These are phyloP conservation scores for Morpho helenor DNA, from an alignment of 2,888 invertebrate species.

Conservation along the genomic window DNA sequence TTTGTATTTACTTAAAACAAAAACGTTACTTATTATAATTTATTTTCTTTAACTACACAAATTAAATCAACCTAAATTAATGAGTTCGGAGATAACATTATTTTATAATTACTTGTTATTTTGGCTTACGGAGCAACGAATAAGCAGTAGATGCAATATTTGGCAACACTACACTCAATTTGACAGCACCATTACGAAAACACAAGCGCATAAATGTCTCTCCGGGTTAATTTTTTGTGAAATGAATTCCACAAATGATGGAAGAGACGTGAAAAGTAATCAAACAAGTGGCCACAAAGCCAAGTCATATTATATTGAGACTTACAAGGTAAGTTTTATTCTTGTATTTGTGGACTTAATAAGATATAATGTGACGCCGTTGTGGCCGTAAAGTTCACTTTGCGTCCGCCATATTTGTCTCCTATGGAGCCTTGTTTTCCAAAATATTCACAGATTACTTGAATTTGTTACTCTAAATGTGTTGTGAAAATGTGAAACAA, in stretches of 20 bases:
- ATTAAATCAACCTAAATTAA: no score
- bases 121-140: no score
- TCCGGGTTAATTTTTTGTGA: constrained; percentile 78
- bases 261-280: constrained; percentile 76
- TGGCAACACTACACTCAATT: constrained; percentile 50
- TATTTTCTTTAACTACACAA: no score
- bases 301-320: constrained; percentile 73
- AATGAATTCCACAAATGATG: constrained; percentile 80
- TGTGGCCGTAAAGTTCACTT: constrained; percentile 58
- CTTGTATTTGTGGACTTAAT: constrained; percentile 38
- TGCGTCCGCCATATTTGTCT: constrained; percentile 77
- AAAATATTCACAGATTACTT: constrained; percentile 38
- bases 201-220: constrained; percentile 80
- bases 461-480: constrained; percentile 9
- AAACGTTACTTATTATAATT: no score
- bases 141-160: neutral
- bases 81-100: no score
- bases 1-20: no score
- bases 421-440: constrained; percentile 66
- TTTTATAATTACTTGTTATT: no score
- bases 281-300: constrained; percentile 67
- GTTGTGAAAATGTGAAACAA: neutral
- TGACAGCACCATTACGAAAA: constrained; percentile 76
- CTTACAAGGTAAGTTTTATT: constrained; percentile 70
- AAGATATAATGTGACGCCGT: constrained; percentile 60